Base-by-base conservation (phyloP, 1,140 invertebrate genomes). In the Steinernema feltiae region DNA sequence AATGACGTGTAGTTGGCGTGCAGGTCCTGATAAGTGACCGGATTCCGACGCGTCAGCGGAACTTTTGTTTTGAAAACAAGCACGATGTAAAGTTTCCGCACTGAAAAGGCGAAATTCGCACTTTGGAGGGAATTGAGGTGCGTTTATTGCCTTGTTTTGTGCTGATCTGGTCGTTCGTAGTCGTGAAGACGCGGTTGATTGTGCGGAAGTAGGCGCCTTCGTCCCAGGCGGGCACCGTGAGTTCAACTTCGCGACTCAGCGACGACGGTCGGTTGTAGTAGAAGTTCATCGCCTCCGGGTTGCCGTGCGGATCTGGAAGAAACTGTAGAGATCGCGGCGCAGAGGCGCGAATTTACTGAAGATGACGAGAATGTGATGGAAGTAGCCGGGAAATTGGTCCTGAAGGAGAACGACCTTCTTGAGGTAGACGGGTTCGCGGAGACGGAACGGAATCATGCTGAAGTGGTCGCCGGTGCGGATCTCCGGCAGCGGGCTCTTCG, bases 141-240 rank as follows among this genome's bases (percentile, higher is more conserved):
- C 31, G 35, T 41, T 41, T 41, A 41, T 72, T 41, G 76, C 78
- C 73, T 30, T 78, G 73, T 63, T 76, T 69, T 2, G 78, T 78
- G 17, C 74, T 78, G 48, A 73, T 70, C 31, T 80, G 71, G 73
- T 80, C 79, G 17, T 80, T 80, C 30, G 79, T 74, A 21, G 78
- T 76, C 1, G 79, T 80, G n/a, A 80, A 48, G 0, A 80, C 79
- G 48, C 79, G 24, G 53, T 80, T 80, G 30, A 80, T 80, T 21
- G 79, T 78, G 48, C 79, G 41, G 77, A 80, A 80, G 46, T 78
- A 80, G 7, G 78, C 79, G 30, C 79, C 79, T 70, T 80, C 79
- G 48, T 80, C 79, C 79, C 79, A 80, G 17, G 70, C 73, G 21
- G 79, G 76, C 32, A 80, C 74, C 18, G 78, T 74, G n/a, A 80